phyloP scores from a whole-genome alignment of 1,140 invertebrate genomes.

The silkworm (Bombyx mori) region DNA sequence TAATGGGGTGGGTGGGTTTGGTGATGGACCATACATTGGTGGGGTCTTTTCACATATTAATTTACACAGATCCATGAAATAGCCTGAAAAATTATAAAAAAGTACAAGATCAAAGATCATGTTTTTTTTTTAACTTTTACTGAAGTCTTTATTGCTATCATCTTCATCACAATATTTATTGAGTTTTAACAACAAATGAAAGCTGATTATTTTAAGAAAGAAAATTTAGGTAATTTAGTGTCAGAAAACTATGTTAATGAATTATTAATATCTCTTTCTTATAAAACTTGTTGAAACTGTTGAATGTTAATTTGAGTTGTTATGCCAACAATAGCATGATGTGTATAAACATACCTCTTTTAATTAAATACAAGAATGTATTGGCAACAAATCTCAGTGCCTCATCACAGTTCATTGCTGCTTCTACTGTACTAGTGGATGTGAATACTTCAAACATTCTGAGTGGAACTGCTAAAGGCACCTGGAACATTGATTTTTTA shows the following conservation, averaged over 20 bases:
- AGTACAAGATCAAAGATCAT: not conserved
- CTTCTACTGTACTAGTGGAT: constrained; percentile 69
- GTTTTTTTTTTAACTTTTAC: too few relatives aligned
- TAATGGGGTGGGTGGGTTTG: constrained; percentile 81
- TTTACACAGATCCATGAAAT: constrained; percentile 80
- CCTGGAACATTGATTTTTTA: constrained; percentile 22
- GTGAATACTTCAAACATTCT: constrained; percentile 86
- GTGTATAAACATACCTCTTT: constrained; percentile 36
- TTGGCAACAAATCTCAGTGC: constrained; percentile 51
- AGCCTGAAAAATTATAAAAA: constrained; percentile 65
- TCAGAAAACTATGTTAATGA: too few relatives aligned
- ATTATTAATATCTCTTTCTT: too few relatives aligned
- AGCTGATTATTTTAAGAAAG: too few relatives aligned
- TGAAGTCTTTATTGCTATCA: too few relatives aligned
- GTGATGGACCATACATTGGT: constrained; percentile 77
- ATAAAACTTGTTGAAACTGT: not conserved
- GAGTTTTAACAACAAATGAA: too few relatives aligned
- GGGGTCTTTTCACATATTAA: constrained; percentile 82
- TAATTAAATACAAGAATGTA: constrained; percentile 57
- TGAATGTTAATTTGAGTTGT: not conserved
- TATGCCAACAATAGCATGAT: not conserved
- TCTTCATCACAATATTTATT: too few relatives aligned
- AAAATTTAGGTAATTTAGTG: too few relatives aligned
- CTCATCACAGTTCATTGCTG: constrained; percentile 59
- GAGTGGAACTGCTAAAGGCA: constrained; percentile 81